A percentile compares a stretch with the other conserved stretches of the same genome.
Conservation (phyloP, 1,140 invertebrate genomes). For the Drosophila quadrilineata region DNA sequence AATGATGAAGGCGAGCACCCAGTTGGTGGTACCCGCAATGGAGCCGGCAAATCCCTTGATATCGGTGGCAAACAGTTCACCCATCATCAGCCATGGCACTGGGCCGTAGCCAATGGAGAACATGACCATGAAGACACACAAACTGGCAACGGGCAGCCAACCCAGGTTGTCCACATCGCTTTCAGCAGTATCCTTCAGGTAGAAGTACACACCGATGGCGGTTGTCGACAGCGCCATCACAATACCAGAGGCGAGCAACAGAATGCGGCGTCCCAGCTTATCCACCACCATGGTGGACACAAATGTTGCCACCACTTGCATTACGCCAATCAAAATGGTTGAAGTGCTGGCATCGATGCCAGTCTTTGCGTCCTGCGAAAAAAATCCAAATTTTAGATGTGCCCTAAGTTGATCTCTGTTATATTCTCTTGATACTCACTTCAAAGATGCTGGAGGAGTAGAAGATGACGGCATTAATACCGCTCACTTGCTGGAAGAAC, state of each 20-base stretch:
- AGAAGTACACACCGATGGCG: slow-evolving; percentile 86
- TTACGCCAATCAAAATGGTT: slow-evolving; percentile 89
- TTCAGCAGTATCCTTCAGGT: slow-evolving; percentile 82
- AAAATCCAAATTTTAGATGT: not conserved
- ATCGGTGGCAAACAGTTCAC: slow-evolving; percentile 88
- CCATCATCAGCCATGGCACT: slow-evolving; percentile 90
- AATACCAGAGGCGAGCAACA: slow-evolving; percentile 85
- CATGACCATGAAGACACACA: slow-evolving; percentile 89
- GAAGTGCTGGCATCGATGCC: slow-evolving; percentile 83
- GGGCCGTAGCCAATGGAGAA: slow-evolving; percentile 91
- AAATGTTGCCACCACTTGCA: slow-evolving; percentile 89
- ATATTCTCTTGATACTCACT: slow-evolving; percentile 35
- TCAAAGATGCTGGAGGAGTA: slow-evolving; percentile 89
- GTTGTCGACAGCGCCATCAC: slow-evolving; percentile 85
- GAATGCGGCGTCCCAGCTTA: slow-evolving; percentile 86
- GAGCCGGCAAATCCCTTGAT: slow-evolving; percentile 89
- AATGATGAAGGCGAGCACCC: slow-evolving; percentile 90
- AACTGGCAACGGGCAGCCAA: slow-evolving; percentile 87
- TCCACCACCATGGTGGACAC: slow-evolving; percentile 89
- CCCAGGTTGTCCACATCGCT: slow-evolving; percentile 83
- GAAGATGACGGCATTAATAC: slow-evolving; percentile 93
- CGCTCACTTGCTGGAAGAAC: slow-evolving; percentile 92
- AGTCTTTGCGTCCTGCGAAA: slow-evolving; percentile 82
- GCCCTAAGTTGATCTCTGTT: not conserved
- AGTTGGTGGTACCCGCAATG: slow-evolving; percentile 89